Conservation (phyloP, 2,113 vertebrate genomes). For the Aegotheles bennettii region DNA sequence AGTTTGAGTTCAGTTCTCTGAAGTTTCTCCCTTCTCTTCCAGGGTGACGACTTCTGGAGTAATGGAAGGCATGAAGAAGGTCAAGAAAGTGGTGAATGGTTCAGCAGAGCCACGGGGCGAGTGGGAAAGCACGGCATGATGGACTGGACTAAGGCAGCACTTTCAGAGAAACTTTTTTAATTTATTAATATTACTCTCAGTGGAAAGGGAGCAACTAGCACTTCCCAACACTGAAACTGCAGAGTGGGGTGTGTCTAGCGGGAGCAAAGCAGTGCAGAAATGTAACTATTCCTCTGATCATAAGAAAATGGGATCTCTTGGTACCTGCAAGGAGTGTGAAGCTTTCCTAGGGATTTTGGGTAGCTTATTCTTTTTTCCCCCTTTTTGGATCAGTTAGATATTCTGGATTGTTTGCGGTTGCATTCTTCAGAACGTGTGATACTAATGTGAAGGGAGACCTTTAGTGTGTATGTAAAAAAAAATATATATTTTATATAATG, state of each 20-base stretch:
- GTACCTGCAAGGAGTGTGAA: constrained; percentile 9
- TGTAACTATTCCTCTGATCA: not conserved
- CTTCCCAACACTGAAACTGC: constrained; percentile 34
- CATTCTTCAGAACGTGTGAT: not conserved
- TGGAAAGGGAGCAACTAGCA: constrained; percentile 24
- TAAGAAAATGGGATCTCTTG: constrained; percentile 19
- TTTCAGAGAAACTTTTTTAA: constrained; percentile 49
- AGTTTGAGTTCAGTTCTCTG: not conserved
- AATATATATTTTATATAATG: constrained; percentile 52
- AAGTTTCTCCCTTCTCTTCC: not conserved
- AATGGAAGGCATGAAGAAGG: constrained; percentile 79
- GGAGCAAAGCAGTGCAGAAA: constrained; percentile 24
- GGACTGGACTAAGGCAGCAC: constrained; percentile 21
- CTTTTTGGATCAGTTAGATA: not conserved
- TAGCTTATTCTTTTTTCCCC: not conserved
- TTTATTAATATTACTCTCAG: constrained; percentile 45
- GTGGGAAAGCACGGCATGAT: constrained; percentile 67
- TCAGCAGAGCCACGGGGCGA: constrained; percentile 64
- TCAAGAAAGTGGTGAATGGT: constrained; percentile 77
- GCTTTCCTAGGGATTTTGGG: constrained; percentile 29
- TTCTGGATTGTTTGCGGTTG: not conserved
- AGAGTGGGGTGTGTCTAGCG: not conserved
- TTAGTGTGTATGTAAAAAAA: constrained; percentile 28
- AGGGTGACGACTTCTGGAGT: constrained; percentile 77
- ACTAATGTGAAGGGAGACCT: not conserved